Percentiles rank a stretch among this genome's conserved stretches.
These are phyloP conservation scores for Polydrusus pterygomalis DNA, from an alignment of 2,888 invertebrate genomes.

Conservation along the genomic window DNA sequence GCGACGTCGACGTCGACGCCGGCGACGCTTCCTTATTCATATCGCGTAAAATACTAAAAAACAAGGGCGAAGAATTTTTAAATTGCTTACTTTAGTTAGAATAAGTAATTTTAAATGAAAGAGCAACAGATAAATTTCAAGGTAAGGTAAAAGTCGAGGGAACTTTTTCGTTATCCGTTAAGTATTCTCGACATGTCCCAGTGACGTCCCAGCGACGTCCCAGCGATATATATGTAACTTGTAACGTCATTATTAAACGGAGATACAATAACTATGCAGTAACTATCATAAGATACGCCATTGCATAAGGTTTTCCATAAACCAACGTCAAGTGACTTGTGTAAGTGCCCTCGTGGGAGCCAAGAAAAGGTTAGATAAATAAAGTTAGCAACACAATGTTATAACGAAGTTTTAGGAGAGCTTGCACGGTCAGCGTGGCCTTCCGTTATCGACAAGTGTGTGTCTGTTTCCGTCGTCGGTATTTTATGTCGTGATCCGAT, in stretches of 20 bases:
- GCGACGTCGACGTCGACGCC: background rate
- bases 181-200: too few relatives aligned
- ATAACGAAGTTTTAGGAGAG: slow-evolving; percentile 29
- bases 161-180: too few relatives aligned
- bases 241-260: too few relatives aligned
- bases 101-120: background rate
- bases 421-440: slow-evolving; percentile 7
- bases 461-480: background rate
- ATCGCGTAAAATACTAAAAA: background rate
- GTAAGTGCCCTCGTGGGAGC: slow-evolving; percentile 37
- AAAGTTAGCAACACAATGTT: slow-evolving; percentile 23
- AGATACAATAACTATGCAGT: background rate
- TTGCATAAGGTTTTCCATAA: background rate
- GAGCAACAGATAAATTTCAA: background rate
- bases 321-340: slow-evolving; percentile 21
- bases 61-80: slow-evolving; percentile 9
- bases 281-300: background rate
- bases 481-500: background rate
- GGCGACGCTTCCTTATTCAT: background rate
- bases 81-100: background rate
- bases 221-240: too few relatives aligned
- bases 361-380: slow-evolving; percentile 19
- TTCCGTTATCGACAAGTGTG: background rate
- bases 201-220: too few relatives aligned
- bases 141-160: too few relatives aligned